Evolutionary conservation across 2,797 vertebrate genomes (phyloP).

Genomic region (Iguana delicatissima): DNA sequence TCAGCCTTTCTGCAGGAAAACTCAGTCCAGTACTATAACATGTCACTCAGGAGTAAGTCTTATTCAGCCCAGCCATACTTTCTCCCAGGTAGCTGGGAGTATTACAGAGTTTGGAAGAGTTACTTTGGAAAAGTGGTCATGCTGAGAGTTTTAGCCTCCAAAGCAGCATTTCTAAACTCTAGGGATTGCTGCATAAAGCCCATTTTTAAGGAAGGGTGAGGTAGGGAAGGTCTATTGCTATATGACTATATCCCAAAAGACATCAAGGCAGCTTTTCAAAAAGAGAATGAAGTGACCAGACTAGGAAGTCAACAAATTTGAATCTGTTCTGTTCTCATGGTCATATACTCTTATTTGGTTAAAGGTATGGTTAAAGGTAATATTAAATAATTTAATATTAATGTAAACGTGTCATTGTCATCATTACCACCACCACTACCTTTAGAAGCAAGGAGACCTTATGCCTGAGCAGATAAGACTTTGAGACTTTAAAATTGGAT

Average conservation of each 20-base stretch:
- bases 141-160: no score
- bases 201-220: not conserved
- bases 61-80: not conserved
- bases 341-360: conserved; percentile 35
- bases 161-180: no score
- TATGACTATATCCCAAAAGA: conserved; percentile 32
- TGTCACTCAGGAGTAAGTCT: no score
- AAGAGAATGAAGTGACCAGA: conserved; percentile 32
- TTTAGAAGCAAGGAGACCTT: conserved; percentile 39
- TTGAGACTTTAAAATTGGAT: conserved; percentile 39
- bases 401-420: conserved; percentile 25
- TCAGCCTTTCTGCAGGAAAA: conserved; percentile 10
- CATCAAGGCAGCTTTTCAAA: conserved; percentile 43
- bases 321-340: conserved; percentile 27
- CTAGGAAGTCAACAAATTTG: conserved; percentile 54
- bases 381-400: not conserved
- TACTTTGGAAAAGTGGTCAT: no score
- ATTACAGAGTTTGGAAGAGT: no score
- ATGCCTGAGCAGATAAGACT: conserved; percentile 21
- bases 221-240: conserved; percentile 40
- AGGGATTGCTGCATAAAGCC: not conserved
- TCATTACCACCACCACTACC: conserved; percentile 30
- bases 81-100: not conserved
- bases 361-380: no score
- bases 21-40: not conserved